These are phyloP conservation scores for Cinclus cinclus DNA, from an alignment of 2,113 vertebrate genomes.

Conservation along the genomic window DNA sequence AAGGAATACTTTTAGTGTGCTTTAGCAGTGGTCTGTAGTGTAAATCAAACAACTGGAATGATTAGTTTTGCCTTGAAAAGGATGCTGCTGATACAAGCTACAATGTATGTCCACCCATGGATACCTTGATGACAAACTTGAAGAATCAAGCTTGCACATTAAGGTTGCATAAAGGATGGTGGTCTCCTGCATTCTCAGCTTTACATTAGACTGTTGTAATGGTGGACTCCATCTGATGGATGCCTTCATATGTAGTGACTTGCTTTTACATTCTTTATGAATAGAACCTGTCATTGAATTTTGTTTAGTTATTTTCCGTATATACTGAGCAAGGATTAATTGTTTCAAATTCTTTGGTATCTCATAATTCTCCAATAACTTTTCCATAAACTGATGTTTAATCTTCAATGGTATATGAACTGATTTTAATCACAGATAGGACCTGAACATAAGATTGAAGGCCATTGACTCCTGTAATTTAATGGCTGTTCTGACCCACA, in stretches of 20 bases:
- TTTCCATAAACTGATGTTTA: not conserved
- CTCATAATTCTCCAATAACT: not conserved
- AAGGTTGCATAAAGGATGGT: not conserved
- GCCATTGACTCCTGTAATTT: not conserved
- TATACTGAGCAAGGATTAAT: not conserved
- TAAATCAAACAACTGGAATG: not conserved
- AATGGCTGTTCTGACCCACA: not conserved
- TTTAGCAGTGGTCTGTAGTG: not conserved
- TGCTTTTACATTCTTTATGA: not conserved
- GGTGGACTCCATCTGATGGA: not conserved
- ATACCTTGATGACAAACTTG: not conserved
- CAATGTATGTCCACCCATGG: fast-evolving
- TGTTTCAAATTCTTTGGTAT: not conserved
- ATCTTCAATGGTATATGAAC: not conserved
- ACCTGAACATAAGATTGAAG: not conserved
- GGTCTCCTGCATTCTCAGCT: not conserved
- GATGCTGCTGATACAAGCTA: not conserved
- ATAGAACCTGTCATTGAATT: not conserved
- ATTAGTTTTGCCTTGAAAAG: not conserved
- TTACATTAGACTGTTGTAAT: not conserved
- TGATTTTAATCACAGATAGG: not conserved
- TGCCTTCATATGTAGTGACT: not conserved
- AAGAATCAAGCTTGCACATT: not conserved
- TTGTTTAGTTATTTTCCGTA: not conserved
- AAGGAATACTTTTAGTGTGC: not conserved